Conservation (phyloP, 2,888 invertebrate species). For the Acleris sparsana region DNA sequence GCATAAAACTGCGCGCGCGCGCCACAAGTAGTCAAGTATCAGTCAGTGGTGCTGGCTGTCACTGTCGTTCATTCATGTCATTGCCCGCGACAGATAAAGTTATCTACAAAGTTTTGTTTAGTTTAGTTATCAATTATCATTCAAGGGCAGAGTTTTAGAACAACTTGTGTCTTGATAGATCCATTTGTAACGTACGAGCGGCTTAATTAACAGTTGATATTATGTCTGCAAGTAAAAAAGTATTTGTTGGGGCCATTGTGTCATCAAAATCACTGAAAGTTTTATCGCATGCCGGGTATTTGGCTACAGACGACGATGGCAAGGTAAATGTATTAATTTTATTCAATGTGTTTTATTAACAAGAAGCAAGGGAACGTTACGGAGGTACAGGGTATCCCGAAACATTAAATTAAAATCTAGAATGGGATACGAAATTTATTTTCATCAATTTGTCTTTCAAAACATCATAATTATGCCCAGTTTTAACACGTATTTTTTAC, state of each 20-base stretch:
- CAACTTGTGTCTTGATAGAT: constrained; percentile 5
- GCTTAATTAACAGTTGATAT: constrained; percentile 20
- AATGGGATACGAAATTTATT: too few species aligned
- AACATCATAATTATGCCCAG: too few species aligned
- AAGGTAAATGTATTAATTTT: constrained; percentile 81
- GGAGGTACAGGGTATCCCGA: too few species aligned
- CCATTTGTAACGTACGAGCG: not conserved
- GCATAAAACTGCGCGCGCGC: too few species aligned
- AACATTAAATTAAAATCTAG: too few species aligned
- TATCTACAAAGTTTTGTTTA: not conserved
- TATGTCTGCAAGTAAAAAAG: constrained; percentile 55
- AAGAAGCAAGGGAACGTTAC: too few species aligned
- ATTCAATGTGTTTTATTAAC: not conserved
- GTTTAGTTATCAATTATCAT: too few species aligned
- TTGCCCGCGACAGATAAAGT: constrained; percentile 8
- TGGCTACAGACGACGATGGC: constrained; percentile 82
- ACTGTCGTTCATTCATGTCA: not conserved
- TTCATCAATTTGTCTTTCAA: too few species aligned
- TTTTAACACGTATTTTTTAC: constrained; percentile 29
- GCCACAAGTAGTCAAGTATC: too few species aligned
- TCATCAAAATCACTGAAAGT: constrained; percentile 53
- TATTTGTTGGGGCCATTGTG: constrained; percentile 64
- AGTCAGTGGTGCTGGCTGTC: too few species aligned
- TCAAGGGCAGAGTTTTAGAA: constrained; percentile 27
- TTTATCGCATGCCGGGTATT: constrained; percentile 74